Evolutionary conservation across 2,888 invertebrate species (phyloP).

Genomic region (Frankliniella intonsa): DNA sequence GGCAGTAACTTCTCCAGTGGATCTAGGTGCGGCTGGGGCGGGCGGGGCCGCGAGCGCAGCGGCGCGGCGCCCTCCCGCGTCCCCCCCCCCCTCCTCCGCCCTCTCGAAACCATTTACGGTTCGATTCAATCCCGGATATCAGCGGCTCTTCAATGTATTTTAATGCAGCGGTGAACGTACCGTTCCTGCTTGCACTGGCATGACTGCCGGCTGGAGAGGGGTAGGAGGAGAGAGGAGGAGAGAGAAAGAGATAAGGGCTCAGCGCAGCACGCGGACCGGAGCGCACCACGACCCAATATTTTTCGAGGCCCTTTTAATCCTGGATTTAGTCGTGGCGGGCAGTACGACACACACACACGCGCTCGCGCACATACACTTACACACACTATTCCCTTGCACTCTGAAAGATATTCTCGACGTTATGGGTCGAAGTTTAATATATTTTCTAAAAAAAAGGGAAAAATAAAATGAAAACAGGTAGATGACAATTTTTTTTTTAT

Average conservation of each 20-base stretch:
- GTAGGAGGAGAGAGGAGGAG: no score
- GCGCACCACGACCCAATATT: slow-evolving; percentile 7
- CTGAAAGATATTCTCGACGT: no score
- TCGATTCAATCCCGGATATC: slow-evolving; percentile 21
- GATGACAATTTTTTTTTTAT: neutral
- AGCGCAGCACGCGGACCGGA: neutral
- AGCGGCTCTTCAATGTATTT: slow-evolving; percentile 26
- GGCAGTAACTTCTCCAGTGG: no score
- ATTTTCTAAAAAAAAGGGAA: neutral
- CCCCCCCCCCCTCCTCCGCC: neutral
- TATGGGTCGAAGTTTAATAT: no score
- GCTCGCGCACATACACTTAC: neutral
- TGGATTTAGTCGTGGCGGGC: neutral
- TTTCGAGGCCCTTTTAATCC: slow-evolving; percentile 22
- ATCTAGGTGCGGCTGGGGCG: neutral
- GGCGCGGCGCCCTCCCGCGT: no score
- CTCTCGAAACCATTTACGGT: neutral
- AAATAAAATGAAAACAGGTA: neutral
- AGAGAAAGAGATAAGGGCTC: no score
- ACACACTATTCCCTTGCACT: neutral
- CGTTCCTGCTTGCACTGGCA: neutral
- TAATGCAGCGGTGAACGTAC: neutral
- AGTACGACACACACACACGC: neutral
- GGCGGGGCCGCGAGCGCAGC: neutral
- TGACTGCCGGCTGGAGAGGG: no score